Percentiles rank a stretch among this genome's conserved stretches.
Conservation (phyloP, 2,797 vertebrate species). For the Valencia hispanica region DNA sequence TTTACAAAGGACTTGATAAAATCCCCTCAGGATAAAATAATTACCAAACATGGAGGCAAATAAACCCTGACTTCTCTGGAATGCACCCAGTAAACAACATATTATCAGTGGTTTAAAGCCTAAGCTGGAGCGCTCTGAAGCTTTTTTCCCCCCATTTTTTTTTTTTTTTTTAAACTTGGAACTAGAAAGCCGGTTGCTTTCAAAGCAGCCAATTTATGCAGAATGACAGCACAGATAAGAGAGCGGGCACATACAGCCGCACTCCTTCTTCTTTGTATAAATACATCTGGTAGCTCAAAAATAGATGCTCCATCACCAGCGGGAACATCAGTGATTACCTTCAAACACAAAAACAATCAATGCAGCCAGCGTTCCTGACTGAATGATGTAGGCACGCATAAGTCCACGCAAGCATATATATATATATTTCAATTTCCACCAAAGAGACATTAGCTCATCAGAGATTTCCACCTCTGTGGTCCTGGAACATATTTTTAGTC, state of each 20-base stretch:
- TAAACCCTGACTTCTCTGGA: slow-evolving; percentile 24
- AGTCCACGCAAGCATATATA: slow-evolving; percentile 7
- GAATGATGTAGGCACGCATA: slow-evolving; percentile 31
- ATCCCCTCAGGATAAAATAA: slow-evolving; percentile 24
- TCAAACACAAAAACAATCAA: slow-evolving; percentile 27
- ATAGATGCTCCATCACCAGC: slow-evolving; percentile 37
- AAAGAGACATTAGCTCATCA: slow-evolving; percentile 51
- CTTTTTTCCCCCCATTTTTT: too few species aligned
- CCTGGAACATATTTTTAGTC: slow-evolving; percentile 33
- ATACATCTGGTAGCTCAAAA: slow-evolving; percentile 39
- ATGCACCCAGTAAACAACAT: slow-evolving; percentile 7
- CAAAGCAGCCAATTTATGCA: slow-evolving; percentile 14
- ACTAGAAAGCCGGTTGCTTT: neutral
- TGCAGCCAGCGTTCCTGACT: slow-evolving; percentile 1
- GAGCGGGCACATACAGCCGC: slow-evolving; percentile 13
- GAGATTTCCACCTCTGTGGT: slow-evolving; percentile 30
- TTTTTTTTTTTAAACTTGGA: neutral
- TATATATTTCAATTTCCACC: slow-evolving; percentile 22
- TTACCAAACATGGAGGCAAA: slow-evolving; percentile 13
- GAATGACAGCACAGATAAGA: slow-evolving; percentile 27
- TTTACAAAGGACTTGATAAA: slow-evolving; percentile 8
- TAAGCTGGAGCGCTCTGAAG: neutral
- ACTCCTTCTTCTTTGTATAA: slow-evolving; percentile 32
- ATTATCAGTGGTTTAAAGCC: neutral
- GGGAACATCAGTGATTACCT: slow-evolving; percentile 37